Evolutionary conservation across 2,797 vertebrate species (phyloP).

Genomic region (Haliaeetus vocifer): DNA sequence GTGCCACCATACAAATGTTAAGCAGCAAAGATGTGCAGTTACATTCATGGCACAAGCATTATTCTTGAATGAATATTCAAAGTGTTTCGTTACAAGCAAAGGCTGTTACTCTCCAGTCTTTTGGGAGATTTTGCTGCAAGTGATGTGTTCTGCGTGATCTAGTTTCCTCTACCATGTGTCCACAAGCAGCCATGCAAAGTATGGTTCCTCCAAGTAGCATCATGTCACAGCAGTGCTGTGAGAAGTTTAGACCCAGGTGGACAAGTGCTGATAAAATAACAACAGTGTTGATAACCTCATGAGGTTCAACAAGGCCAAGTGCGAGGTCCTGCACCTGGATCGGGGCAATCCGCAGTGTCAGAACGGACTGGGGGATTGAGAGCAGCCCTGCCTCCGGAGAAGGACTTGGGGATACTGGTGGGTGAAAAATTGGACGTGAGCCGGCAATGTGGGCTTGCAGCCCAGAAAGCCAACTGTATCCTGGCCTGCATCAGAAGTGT

Average conservation of each 20-base stretch:
- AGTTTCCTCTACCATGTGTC: background rate
- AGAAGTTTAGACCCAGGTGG: background rate
- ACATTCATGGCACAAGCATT: fast-evolving
- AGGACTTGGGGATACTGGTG: background rate
- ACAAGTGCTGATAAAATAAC: background rate
- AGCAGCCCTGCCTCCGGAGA: background rate
- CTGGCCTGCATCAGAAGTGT: too few species aligned
- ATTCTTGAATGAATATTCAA: background rate
- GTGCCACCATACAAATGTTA: background rate
- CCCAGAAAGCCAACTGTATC: background rate
- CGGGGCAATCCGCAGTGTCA: too few species aligned
- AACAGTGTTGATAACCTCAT: background rate
- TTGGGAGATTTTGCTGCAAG: background rate
- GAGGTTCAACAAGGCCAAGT: background rate
- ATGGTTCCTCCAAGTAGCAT: background rate
- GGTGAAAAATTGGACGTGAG: background rate
- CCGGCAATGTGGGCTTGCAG: fast-evolving
- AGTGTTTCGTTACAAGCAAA: background rate
- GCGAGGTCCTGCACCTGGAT: background rate
- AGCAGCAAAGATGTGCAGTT: background rate
- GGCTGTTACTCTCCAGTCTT: background rate
- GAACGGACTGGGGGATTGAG: background rate
- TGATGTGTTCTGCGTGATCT: fast-evolving
- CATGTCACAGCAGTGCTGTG: background rate
- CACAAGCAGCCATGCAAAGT: background rate